Percentiles rank a stretch among this genome's conserved stretches.
These are phyloP conservation scores for Latheticus oryzae DNA, from an alignment of 2,888 invertebrate genomes.

Conservation along the genomic window DNA sequence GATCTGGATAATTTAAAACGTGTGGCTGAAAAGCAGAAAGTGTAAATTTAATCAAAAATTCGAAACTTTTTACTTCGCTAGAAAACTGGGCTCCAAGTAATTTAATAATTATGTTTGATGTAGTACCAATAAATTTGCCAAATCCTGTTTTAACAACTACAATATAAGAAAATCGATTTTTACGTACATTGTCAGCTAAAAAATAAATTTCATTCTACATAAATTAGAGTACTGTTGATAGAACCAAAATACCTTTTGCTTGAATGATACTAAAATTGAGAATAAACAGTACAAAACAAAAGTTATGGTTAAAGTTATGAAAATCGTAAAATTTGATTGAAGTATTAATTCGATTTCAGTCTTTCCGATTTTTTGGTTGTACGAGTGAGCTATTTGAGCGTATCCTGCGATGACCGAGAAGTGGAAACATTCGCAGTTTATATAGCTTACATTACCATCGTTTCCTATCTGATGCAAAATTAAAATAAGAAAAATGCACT, in stretches of 20 bases:
- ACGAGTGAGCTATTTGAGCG: slow-evolving; percentile 39
- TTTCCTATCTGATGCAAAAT: neutral
- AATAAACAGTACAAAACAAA: slow-evolving; percentile 45
- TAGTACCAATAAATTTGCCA: slow-evolving; percentile 31
- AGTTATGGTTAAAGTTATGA: slow-evolving; percentile 39
- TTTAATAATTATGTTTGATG: slow-evolving; percentile 34
- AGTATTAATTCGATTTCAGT: slow-evolving; percentile 41
- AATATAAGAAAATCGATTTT: slow-evolving; percentile 33
- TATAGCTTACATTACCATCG: slow-evolving; percentile 8
- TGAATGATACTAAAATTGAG: neutral
- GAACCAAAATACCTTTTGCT: neutral
- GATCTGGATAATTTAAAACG: slow-evolving; percentile 57
- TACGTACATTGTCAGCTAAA: slow-evolving; percentile 15
- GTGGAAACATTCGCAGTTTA: slow-evolving; percentile 46
- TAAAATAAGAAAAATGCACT: neutral
- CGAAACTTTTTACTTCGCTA: slow-evolving; percentile 1
- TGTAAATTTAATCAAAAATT: neutral
- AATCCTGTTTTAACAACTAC: slow-evolving; percentile 31
- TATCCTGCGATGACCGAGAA: slow-evolving; percentile 44
- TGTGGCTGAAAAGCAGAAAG: slow-evolving; percentile 51
- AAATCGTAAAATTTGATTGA: slow-evolving; percentile 46
- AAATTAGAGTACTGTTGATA: too few species aligned
- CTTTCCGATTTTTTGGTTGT: slow-evolving; percentile 40
- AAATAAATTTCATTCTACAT: slow-evolving; percentile 21
- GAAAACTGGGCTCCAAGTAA: slow-evolving; percentile 3